These are phyloP conservation scores for Dolichoris vasculosae DNA, from an alignment of 1,140 invertebrate genomes.

Conservation along the genomic window DNA sequence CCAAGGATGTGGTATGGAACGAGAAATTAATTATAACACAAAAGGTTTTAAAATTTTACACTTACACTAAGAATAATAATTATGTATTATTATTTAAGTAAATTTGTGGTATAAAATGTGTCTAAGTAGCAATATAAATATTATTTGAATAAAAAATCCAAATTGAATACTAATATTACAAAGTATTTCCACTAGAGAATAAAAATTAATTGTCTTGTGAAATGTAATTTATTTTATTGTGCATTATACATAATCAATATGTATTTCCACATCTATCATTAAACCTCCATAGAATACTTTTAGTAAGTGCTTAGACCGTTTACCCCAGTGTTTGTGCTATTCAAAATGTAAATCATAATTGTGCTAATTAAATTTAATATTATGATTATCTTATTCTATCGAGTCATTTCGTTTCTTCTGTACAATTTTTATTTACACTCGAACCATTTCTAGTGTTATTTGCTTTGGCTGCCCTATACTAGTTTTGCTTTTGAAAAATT, in stretches of 20 bases:
- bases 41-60: background rate
- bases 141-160: background rate
- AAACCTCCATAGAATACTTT: background rate
- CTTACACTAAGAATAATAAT: background rate
- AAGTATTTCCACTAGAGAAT: conserved; percentile 4
- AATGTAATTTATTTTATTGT: conserved; percentile 5
- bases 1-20: background rate
- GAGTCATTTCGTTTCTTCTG: conserved; percentile 10
- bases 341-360: conserved; percentile 53
- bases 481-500: conserved; percentile 20
- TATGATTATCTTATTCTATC: conserved; percentile 9
- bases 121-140: background rate
- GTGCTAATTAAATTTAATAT: conserved; percentile 30
- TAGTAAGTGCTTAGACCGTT: conserved; percentile 59
- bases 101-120: background rate
- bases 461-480: conserved; percentile 50
- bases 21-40: background rate
- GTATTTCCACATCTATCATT: background rate
- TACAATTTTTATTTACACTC: conserved; percentile 43
- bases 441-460: conserved; percentile 50
- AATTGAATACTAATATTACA: background rate
- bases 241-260: conserved; percentile 1
- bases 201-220: background rate
- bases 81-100: background rate
- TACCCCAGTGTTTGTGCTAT: conserved; percentile 68